Conservation (phyloP, 2,888 invertebrate species). For the Microchrysa polita region DNA sequence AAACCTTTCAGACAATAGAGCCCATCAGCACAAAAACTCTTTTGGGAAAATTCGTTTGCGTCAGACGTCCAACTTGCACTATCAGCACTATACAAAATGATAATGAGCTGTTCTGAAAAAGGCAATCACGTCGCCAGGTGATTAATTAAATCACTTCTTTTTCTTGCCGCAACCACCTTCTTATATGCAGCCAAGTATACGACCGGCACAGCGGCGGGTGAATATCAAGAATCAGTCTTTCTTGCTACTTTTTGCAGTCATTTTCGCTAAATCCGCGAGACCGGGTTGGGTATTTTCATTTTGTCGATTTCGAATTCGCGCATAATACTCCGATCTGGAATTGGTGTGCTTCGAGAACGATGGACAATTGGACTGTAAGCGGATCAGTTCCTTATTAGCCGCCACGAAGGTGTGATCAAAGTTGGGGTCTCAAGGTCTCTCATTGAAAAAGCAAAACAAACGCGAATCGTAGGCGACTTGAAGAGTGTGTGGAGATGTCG, state of each 20-base stretch:
- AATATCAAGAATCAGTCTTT: neutral
- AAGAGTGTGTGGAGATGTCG: constrained; percentile 56
- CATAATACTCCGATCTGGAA: neutral
- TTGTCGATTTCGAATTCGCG: neutral
- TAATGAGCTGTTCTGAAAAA: constrained; percentile 1
- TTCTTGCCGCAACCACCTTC: neutral
- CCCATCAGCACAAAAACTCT: neutral
- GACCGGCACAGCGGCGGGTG: no score
- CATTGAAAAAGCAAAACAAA: no score
- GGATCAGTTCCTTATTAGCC: constrained; percentile 1
- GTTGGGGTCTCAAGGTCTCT: constrained; percentile 8
- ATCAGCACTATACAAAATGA: neutral
- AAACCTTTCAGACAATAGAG: neutral
- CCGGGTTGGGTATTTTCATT: no score
- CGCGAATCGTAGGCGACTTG: neutral
- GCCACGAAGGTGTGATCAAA: constrained; percentile 2
- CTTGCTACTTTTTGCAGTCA: neutral
- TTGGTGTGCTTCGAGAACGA: neutral
- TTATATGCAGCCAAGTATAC: neutral
- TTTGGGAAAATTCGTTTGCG: constrained; percentile 1
- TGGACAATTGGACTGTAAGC: constrained; percentile 6
- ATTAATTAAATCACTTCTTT: neutral
- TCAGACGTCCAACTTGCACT: neutral
- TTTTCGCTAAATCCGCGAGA: neutral
- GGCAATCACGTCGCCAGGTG: constrained; percentile 9